Evolutionary conservation across 53 echinoderm and acorn worm species (phyloP).

Genomic region (Apostichopus leukothele): DNA sequence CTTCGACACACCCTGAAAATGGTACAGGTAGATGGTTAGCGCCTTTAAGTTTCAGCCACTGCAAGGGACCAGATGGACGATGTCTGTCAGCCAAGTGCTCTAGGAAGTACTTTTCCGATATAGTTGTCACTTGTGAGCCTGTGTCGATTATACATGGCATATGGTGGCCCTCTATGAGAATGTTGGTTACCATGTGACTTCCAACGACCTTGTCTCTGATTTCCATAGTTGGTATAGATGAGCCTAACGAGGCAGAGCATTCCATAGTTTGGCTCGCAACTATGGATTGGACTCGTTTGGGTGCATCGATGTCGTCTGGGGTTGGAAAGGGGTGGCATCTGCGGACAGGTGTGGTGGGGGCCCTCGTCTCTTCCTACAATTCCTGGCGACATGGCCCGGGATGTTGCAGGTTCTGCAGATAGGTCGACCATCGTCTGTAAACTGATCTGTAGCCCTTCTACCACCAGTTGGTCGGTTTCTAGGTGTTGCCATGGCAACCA

Average conservation of each 20-base stretch:
- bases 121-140: conserved; percentile 17
- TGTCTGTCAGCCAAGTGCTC: not conserved
- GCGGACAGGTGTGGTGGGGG: not conserved
- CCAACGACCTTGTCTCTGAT: not conserved
- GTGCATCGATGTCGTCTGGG: not conserved
- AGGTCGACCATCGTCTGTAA: conserved; percentile 19
- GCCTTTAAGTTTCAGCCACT: not conserved
- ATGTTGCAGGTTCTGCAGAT: conserved; percentile 23
- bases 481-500: conserved; percentile 11
- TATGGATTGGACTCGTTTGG: not conserved
- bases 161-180: not conserved
- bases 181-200: not conserved
- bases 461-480: not conserved
- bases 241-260: not conserved
- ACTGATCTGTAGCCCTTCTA: not conserved
- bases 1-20: not conserved
- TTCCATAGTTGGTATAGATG: not conserved
- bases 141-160: conserved; percentile 5
- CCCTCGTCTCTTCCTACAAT: not conserved
- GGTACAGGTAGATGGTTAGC: conserved; percentile 24
- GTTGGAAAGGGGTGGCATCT: not conserved
- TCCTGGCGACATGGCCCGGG: conserved; percentile 1
- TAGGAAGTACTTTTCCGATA: not conserved
- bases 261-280: conserved; percentile 29
- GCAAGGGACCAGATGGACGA: not conserved